These are phyloP conservation scores for Dasyurus viverrinus DNA, from an alignment of 2,113 vertebrate genomes.

Conservation along the genomic window DNA sequence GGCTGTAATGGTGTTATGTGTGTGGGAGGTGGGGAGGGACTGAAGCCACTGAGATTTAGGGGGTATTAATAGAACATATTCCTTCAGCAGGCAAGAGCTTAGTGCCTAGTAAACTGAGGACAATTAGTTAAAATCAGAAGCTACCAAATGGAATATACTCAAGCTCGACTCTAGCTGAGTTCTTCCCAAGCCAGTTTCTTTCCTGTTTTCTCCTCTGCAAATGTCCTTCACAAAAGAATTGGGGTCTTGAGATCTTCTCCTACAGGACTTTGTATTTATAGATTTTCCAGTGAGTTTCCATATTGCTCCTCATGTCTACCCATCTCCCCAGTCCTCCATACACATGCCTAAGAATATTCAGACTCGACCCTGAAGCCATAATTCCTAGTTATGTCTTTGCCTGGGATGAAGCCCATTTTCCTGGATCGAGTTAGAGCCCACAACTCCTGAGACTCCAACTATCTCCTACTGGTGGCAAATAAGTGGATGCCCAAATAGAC, in stretches of 20 bases:
- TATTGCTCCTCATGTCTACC: neutral
- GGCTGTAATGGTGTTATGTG: neutral
- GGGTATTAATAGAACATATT: neutral
- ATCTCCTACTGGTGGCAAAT: neutral
- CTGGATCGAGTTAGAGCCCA: neutral
- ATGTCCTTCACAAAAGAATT: neutral
- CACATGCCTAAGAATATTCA: neutral
- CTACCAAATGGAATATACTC: neutral
- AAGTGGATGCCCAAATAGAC: neutral
- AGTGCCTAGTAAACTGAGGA: neutral
- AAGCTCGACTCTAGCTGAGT: neutral
- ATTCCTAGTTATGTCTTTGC: neutral
- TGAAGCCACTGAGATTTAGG: neutral
- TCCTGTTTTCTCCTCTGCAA: neutral
- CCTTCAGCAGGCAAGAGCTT: neutral
- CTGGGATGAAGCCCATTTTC: neutral
- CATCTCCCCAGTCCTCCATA: neutral
- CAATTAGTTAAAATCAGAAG: neutral
- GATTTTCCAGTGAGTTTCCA: neutral
- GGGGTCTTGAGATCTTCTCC: neutral
- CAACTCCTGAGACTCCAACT: neutral
- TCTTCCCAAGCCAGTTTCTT: neutral
- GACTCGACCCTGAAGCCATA: neutral
- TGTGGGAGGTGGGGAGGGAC: neutral
- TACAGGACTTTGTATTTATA: neutral